Evolutionary conservation across 1,140 invertebrate genomes (phyloP).

Genomic region (Radopholus similis): DNA sequence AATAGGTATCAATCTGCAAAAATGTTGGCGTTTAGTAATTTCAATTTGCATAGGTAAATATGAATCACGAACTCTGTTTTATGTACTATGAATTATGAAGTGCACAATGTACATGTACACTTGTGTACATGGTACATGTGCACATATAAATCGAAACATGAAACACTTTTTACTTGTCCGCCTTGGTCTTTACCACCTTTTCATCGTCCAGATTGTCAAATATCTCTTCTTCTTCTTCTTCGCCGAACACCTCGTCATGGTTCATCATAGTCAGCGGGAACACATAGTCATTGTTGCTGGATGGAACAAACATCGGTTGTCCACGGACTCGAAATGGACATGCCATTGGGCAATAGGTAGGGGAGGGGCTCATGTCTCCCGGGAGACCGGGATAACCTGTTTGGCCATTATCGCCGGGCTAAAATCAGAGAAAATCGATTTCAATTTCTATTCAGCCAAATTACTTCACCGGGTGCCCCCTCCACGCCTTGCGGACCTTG

Average conservation of each 20-base stretch:
- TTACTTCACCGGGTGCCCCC: conserved; percentile 12
- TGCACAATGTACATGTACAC: too few relatives aligned
- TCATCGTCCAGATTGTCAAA: neutral
- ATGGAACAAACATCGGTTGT: neutral
- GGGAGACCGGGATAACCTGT: neutral
- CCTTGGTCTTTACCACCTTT: neutral
- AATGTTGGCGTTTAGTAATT: too few relatives aligned
- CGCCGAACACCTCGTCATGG: neutral
- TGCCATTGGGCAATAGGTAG: neutral
- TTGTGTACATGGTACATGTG: too few relatives aligned
- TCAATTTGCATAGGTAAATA: too few relatives aligned
- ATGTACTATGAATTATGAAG: too few relatives aligned
- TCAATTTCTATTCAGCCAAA: neutral
- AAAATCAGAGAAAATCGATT: neutral
- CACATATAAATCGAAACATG: too few relatives aligned
- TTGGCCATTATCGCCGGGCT: neutral
- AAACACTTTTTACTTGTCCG: too few relatives aligned
- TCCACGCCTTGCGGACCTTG: conserved; percentile 6
- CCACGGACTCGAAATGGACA: neutral
- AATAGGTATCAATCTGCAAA: too few relatives aligned
- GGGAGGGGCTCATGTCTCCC: neutral
- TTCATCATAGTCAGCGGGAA: neutral
- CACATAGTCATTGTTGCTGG: neutral
- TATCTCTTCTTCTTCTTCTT: neutral
- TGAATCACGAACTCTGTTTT: too few relatives aligned